These are phyloP conservation scores for Tribolium madens DNA, from an alignment of 1,140 invertebrate species.

Conservation along the genomic window DNA sequence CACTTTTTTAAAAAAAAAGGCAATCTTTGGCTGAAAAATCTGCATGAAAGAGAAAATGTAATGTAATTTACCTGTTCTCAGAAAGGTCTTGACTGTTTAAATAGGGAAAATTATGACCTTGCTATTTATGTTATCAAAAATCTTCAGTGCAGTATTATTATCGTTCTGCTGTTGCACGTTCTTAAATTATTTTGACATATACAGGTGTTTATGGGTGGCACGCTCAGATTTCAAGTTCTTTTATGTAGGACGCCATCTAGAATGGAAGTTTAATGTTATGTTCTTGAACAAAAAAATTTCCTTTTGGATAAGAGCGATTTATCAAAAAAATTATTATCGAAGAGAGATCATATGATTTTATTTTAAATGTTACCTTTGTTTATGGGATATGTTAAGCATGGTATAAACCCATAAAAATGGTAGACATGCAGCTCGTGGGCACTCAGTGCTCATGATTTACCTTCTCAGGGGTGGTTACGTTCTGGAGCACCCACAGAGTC, in stretches of 20 bases:
- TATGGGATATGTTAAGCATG: not conserved
- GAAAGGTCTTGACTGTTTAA: too few relatives aligned
- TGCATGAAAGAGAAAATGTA: too few relatives aligned
- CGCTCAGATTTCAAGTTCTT: not conserved
- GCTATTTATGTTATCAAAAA: not conserved
- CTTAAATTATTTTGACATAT: not conserved
- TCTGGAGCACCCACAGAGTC: not conserved
- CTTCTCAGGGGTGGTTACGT: not conserved
- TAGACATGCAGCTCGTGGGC: not conserved
- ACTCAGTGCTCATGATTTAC: not conserved
- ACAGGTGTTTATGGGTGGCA: not conserved
- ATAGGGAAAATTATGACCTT: not conserved
- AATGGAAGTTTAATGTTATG: not conserved
- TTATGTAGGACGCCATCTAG: not conserved
- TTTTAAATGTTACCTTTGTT: not conserved
- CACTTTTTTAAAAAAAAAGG: too few relatives aligned
- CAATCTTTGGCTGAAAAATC: too few relatives aligned
- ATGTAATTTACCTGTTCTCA: too few relatives aligned
- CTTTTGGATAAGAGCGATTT: too few relatives aligned
- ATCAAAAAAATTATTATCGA: too few relatives aligned
- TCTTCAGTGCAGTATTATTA: not conserved
- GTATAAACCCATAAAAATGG: not conserved
- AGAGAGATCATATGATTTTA: not conserved
- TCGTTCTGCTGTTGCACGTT: not conserved
- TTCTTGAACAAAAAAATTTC: too few relatives aligned